Evolutionary conservation across 2,888 invertebrate species (phyloP).

Genomic region (Coecobrya sp.): DNA sequence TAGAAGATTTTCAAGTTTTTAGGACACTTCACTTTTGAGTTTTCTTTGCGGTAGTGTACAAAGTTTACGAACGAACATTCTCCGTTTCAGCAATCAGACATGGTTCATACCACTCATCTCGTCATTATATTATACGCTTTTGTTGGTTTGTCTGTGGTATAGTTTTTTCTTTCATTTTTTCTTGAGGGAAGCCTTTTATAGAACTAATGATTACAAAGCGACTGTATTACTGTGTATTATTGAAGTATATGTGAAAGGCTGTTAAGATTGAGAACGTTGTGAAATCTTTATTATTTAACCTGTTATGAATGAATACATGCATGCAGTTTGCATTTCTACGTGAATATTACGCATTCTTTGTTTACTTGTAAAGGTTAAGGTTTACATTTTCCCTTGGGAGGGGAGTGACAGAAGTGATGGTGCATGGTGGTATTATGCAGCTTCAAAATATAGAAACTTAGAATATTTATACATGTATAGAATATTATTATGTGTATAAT

Average conservation of each 20-base stretch:
- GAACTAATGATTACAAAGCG: constrained; percentile 32
- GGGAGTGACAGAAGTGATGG: constrained; percentile 51
- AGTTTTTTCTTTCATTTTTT: not conserved
- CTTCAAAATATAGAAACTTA: constrained; percentile 24
- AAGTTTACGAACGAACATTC: too few relatives aligned
- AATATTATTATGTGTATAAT: not conserved
- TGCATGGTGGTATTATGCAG: constrained; percentile 32
- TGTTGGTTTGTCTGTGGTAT: constrained; percentile 57
- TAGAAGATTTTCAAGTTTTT: not conserved
- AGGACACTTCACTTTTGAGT: constrained; percentile 15
- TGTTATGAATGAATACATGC: constrained; percentile 22
- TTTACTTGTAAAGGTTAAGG: constrained; percentile 66
- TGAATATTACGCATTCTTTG: constrained; percentile 34
- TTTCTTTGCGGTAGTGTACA: too few relatives aligned
- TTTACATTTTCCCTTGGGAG: constrained; percentile 63
- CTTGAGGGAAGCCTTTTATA: not conserved
- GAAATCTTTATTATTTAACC: constrained; percentile 1
- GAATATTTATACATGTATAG: too few relatives aligned
- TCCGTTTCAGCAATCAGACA: constrained; percentile 6
- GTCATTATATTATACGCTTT: constrained; percentile 73
- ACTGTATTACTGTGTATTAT: constrained; percentile 2
- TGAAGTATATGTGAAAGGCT: not conserved
- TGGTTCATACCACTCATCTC: constrained; percentile 82
- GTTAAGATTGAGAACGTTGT: not conserved
- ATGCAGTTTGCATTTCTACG: constrained; percentile 17